phyloP scores from a whole-genome alignment of 1,140 invertebrate genomes.

The Scaptomyza pallida region DNA sequence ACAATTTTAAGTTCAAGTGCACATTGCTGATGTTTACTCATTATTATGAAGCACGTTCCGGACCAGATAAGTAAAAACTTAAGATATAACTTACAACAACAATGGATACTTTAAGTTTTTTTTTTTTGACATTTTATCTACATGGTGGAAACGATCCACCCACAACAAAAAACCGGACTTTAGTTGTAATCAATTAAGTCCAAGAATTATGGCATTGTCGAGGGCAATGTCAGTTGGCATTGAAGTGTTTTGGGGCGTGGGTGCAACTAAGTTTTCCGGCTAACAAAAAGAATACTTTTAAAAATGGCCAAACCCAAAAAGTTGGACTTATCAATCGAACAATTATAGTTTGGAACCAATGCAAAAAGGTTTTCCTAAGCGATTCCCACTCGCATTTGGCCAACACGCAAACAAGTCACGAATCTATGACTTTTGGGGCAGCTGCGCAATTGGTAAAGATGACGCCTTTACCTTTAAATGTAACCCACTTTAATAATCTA shows the following conservation, averaged over 20 bases:
- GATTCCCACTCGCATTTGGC: constrained; percentile 39
- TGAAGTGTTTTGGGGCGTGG: constrained; percentile 45
- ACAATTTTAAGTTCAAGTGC: neutral
- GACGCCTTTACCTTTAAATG: constrained; percentile 67
- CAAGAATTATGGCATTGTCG: constrained; percentile 54
- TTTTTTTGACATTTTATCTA: constrained; percentile 37
- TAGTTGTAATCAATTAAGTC: constrained; percentile 66
- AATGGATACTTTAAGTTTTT: neutral
- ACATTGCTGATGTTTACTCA: constrained; percentile 4
- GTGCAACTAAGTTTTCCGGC: constrained; percentile 30
- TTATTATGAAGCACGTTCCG: neutral
- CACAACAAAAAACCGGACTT: constrained; percentile 20
- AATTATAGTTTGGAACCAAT: constrained; percentile 61
- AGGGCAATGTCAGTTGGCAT: constrained; percentile 40
- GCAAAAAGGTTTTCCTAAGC: constrained; percentile 42
- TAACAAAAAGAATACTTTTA: neutral
- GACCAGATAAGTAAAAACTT: constrained; percentile 3
- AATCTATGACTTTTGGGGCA: constrained; percentile 40
- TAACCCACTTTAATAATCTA: constrained; percentile 59
- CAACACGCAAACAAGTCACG: constrained; percentile 75
- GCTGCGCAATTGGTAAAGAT: constrained; percentile 51
- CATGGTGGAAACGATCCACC: constrained; percentile 14
- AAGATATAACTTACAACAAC: constrained; percentile 8
- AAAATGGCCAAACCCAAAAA: constrained; percentile 38
- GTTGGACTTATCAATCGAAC: constrained; percentile 69